Evolutionary conservation across 2,888 invertebrate species (phyloP).

Genomic region (Megastigmus dorsalis): DNA sequence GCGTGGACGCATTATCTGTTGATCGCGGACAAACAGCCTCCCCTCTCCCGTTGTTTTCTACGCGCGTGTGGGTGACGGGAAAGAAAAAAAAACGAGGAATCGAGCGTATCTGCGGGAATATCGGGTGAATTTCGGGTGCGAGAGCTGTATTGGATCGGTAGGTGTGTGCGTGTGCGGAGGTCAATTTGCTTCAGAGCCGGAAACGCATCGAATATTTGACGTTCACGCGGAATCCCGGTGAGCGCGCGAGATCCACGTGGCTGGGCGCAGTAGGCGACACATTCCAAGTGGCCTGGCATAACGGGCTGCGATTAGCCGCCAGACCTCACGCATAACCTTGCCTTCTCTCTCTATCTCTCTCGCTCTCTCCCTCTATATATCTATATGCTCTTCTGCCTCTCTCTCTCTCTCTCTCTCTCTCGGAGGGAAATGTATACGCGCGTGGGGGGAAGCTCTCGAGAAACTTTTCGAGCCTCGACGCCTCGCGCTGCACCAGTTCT

Average conservation of each 20-base stretch:
- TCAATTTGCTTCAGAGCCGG: neutral
- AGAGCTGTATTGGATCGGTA: no score
- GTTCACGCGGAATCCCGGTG: neutral
- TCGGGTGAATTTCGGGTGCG: no score
- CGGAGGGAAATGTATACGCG: no score
- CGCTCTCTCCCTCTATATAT: no score
- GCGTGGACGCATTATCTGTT: neutral
- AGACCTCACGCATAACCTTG: no score
- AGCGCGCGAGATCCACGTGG: neutral
- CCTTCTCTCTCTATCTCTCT: no score
- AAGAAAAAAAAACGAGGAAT: no score
- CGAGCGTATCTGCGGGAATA: no score
- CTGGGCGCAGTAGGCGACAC: neutral
- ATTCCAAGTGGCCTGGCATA: neutral
- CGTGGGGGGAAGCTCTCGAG: slow-evolving; percentile 8
- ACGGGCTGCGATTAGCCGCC: slow-evolving; percentile 8
- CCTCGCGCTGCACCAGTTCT: neutral
- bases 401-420: no score
- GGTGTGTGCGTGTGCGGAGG: neutral
- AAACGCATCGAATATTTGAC: neutral
- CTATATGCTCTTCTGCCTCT: no score
- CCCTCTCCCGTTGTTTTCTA: neutral
- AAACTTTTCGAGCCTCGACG: slow-evolving; percentile 12
- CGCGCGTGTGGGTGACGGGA: no score
- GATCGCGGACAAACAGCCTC: slow-evolving; percentile 3